A percentile compares a stretch with the other conserved stretches of the same genome.
Conservation (phyloP, 2,113 vertebrate genomes). For the Dolichallabes microphthalmus region DNA sequence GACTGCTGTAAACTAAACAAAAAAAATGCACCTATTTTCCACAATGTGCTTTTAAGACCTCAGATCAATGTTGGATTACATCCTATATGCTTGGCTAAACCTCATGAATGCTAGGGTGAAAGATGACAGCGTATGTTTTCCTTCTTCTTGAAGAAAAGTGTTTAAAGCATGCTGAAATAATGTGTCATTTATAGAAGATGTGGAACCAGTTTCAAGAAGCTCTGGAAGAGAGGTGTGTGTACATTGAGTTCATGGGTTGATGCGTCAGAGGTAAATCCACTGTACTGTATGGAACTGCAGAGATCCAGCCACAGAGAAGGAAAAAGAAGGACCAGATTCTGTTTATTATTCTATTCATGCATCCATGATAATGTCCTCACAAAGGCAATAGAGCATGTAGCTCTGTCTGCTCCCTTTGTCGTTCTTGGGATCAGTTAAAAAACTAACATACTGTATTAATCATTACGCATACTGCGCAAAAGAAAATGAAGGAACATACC, state of each 20-base stretch:
- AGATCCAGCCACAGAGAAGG: background rate
- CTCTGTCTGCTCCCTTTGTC: background rate
- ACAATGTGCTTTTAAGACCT: background rate
- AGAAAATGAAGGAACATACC: background rate
- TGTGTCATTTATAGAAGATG: background rate
- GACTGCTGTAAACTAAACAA: background rate
- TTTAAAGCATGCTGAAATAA: no score
- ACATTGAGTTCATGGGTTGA: no score
- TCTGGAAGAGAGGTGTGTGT: background rate
- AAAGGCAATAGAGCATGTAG: background rate
- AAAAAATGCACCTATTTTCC: background rate
- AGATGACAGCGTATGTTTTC: background rate
- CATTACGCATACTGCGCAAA: background rate
- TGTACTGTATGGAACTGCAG: no score
- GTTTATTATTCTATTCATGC: constrained; percentile 9
- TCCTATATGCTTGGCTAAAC: background rate
- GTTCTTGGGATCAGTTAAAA: background rate
- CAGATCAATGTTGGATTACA: background rate
- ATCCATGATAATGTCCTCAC: background rate
- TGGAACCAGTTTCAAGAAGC: background rate
- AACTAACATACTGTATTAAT: constrained; percentile 21
- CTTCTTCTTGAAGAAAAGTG: background rate
- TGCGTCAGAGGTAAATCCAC: background rate
- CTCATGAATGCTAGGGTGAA: background rate
- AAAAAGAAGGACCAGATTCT: background rate